phyloP scores from a whole-genome alignment of 2,113 vertebrate species.

The Physeter macrocephalus region DNA sequence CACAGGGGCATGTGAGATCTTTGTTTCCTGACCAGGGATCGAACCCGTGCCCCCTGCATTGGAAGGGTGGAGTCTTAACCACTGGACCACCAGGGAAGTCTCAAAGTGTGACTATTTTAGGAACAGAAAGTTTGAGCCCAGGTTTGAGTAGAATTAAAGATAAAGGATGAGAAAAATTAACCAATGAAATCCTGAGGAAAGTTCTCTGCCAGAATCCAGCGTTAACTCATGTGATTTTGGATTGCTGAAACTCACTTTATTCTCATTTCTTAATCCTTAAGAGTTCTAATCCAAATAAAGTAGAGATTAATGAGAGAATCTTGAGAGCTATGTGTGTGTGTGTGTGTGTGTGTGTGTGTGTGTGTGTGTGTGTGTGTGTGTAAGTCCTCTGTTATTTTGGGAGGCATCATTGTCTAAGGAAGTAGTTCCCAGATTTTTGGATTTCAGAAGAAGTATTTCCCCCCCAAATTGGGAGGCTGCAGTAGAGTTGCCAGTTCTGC shows the following conservation, averaged over 20 bases:
- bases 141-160: not conserved
- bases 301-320: conserved; percentile 3
- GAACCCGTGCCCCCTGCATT: too few relatives aligned
- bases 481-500: not conserved
- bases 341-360: not conserved
- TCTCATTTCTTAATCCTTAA: conserved; percentile 15
- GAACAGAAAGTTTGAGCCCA: not conserved
- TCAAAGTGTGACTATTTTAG: not conserved
- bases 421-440: not conserved
- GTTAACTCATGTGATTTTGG: not conserved
- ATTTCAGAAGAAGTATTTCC: conserved; percentile 3
- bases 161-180: conserved; percentile 30
- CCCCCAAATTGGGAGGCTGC: not conserved
- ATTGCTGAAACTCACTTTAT: conserved; percentile 7
- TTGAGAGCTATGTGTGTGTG: not conserved
- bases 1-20: too few relatives aligned
- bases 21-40: too few relatives aligned
- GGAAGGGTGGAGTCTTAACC: too few relatives aligned
- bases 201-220: not conserved
- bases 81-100: too few relatives aligned
- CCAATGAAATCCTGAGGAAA: not conserved
- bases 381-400: conserved; percentile 4
- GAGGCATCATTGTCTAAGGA: not conserved
- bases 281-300: conserved; percentile 5
- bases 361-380: not conserved